Conservation (phyloP, 2,888 invertebrate species). For the Disparrhopalites patrizii region DNA sequence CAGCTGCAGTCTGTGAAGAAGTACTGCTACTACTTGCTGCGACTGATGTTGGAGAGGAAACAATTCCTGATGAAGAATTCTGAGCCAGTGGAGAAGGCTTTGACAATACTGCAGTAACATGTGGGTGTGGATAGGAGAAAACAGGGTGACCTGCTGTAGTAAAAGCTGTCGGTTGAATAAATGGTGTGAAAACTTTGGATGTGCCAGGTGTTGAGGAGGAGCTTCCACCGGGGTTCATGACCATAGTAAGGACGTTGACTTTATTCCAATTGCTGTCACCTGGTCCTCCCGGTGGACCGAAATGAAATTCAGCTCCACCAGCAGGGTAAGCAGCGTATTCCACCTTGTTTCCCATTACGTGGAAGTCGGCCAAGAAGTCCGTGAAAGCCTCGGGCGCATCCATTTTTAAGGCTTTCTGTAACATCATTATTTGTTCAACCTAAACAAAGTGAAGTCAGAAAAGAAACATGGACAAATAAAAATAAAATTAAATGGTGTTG, state of each 20-base stretch:
- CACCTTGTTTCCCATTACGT: constrained; percentile 40
- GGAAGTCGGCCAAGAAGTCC: constrained; percentile 42
- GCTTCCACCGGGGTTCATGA: constrained; percentile 19
- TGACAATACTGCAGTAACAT: background rate
- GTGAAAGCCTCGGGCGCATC: constrained; percentile 41
- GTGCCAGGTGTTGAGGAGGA: background rate
- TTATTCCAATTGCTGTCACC: constrained; percentile 35
- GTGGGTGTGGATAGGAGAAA: background rate
- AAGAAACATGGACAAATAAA: background rate
- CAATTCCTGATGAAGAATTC: background rate
- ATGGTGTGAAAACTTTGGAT: constrained; percentile 19
- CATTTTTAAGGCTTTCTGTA: constrained; percentile 48
- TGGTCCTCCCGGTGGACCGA: background rate
- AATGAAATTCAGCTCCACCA: constrained; percentile 4
- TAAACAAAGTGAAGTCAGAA: background rate
- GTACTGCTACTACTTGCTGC: background rate
- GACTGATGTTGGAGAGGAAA: background rate
- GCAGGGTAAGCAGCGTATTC: constrained; percentile 12
- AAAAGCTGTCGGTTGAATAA: constrained; percentile 12
- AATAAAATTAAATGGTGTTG: background rate
- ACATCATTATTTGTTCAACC: constrained; percentile 47
- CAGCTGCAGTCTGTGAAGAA: background rate
- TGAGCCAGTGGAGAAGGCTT: background rate
- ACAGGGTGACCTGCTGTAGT: background rate
- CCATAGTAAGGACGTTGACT: constrained; percentile 39